Evolutionary conservation across 2,888 invertebrate species (phyloP).

Genomic region (Agrilus cyanescens): DNA sequence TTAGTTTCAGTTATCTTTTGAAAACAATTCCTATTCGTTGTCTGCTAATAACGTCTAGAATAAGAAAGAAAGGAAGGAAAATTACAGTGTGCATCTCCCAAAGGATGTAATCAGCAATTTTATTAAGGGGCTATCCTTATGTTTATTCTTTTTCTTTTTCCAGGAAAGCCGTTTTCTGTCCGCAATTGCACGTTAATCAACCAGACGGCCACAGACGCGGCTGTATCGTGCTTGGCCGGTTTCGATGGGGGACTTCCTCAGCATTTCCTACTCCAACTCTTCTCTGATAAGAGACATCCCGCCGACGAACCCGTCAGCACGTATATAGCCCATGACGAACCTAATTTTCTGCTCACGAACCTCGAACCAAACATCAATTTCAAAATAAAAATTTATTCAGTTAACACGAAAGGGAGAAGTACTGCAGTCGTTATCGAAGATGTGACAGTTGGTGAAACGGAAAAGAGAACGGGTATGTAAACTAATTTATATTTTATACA

Average conservation of each 20-base stretch:
- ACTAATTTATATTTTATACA: background rate
- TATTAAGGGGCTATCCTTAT: background rate
- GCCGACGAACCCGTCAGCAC: conserved; percentile 34
- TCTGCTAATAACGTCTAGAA: no score
- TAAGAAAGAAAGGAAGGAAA: no score
- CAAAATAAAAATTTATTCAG: conserved; percentile 63
- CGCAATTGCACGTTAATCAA: conserved; percentile 77
- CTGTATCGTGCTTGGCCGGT: conserved; percentile 66
- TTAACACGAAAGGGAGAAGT: conserved; percentile 74
- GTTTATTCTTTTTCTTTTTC: conserved; percentile 10
- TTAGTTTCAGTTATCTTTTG: no score
- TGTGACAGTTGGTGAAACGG: conserved; percentile 67
- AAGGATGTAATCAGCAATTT: no score
- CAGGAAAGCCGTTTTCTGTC: conserved; percentile 76
- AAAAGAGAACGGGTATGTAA: conserved; percentile 57
- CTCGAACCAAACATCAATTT: conserved; percentile 70
- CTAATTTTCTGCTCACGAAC: conserved; percentile 64
- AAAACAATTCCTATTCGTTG: no score
- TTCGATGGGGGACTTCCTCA: conserved; percentile 86
- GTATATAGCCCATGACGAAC: conserved; percentile 51
- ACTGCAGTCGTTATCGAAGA: conserved; percentile 59
- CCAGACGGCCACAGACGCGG: conserved; percentile 69
- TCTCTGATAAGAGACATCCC: conserved; percentile 25
- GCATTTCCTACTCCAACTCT: conserved; percentile 72
- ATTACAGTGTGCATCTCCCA: no score